Evolutionary conservation across 2,888 invertebrate species (phyloP), one percentile per base, ranked within the genome.

Genomic region (Cataglyphis albicans): DNA sequence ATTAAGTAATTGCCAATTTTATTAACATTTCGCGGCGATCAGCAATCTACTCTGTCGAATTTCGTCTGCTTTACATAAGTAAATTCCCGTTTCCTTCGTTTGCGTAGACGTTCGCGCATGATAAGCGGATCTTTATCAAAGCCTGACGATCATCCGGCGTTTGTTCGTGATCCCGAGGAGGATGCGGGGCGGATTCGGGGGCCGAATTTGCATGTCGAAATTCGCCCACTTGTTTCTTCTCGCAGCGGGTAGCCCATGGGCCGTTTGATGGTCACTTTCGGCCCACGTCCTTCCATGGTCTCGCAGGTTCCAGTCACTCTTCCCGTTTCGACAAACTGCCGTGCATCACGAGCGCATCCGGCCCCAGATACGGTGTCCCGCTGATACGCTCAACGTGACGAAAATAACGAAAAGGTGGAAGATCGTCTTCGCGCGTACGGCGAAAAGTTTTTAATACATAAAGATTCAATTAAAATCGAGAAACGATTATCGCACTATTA

Each of bases 141-240:
- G 12, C 59, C 21, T 18, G 21, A 41, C 73, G 44, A 74, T 80
- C 75, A 67, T 38, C 35, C 59, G 18, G 78, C 1, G 41, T 41
- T 21, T 38, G 78, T 73, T 73, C 25, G n/a, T 55, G 38, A 55
- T 59, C 35, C 57, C 18, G 74, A n/a, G 41, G 18, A 48, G 41
- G 44, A 25, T 25, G 44, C 59, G 35, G 35, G 86, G 87, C 86
- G 86, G 89, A 88, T 90, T 84, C 86, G 87, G 88, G 73, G 86
- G 70, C 86, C 83, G 84, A 85, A 91, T 91, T 90, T 89, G 89
- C 89, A 91, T 91, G 89, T 86, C 83, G 87, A 89, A 87, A 87
- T 91, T 90, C 91, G 90, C 91, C 91, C 91, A 91, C 92, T 89
- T 90, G 89, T 89, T 90, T 88, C 87, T 89, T 78, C 85, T 88